A percentile compares a stretch with the other conserved stretches of the same genome.
Evolutionary conservation across 2,888 invertebrate genomes (phyloP).

Genomic region (Sarcophaga caerulescens): DNA sequence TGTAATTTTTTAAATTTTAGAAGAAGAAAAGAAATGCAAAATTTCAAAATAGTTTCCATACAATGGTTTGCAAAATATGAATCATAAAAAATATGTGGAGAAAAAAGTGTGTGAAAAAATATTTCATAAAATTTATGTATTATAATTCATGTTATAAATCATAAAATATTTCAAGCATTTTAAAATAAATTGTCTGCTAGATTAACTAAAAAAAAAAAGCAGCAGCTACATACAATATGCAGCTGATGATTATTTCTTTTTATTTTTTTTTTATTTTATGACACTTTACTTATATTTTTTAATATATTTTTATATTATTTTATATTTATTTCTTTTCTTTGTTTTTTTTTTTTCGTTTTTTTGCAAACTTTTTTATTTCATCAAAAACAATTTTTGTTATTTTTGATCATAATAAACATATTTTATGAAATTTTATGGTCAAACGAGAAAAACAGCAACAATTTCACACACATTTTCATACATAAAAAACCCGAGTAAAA

Average conservation of each 20-base stretch:
- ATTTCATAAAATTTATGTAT: conserved; percentile 39
- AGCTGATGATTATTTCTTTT: not conserved
- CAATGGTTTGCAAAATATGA: conserved; percentile 29
- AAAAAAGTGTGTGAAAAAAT: conserved; percentile 8
- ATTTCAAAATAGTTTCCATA: not conserved
- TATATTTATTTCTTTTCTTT: conserved; percentile 23
- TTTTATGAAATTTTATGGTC: conserved; percentile 64
- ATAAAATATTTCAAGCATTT: conserved; percentile 67
- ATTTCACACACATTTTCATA: conserved; percentile 5
- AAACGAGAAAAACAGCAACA: conserved; percentile 28
- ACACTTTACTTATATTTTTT: conserved; percentile 42
- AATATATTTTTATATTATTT: conserved; percentile 35
- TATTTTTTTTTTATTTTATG: conserved; percentile 9
- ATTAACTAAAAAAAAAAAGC: conserved; percentile 48
- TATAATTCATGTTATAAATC: conserved; percentile 69
- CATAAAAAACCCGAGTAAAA: conserved; percentile 6
- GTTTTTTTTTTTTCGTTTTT: no score
- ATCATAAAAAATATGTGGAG: not conserved
- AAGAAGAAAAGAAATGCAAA: no score
- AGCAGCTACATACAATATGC: not conserved
- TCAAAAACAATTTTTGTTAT: conserved; percentile 61
- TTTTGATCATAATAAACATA: conserved; percentile 65
- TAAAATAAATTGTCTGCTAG: conserved; percentile 64
- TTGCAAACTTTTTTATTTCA: conserved; percentile 48
- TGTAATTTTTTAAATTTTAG: no score